These are phyloP conservation scores for Drosophila atripex DNA, from an alignment of 2,888 invertebrate genomes.

Conservation along the genomic window DNA sequence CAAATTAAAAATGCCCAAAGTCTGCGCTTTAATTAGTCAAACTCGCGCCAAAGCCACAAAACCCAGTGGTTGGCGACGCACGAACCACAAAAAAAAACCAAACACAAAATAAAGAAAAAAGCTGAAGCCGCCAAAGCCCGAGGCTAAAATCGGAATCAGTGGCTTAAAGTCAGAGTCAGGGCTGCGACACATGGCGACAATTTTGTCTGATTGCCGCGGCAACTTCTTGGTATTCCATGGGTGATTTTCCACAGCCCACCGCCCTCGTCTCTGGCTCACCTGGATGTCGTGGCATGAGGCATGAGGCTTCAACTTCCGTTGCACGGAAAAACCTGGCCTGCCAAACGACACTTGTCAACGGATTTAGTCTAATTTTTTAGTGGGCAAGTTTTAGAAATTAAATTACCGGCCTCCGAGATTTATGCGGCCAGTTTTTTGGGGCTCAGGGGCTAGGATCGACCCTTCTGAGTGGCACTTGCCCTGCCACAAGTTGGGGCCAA, in stretches of 20 bases:
- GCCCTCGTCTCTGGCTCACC: neutral
- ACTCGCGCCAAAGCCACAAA: conserved; percentile 79
- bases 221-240: conserved; percentile 67
- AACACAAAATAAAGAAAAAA: conserved; percentile 24
- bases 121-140: conserved; percentile 40
- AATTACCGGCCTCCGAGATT: conserved; percentile 61
- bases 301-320: conserved; percentile 66
- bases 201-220: conserved; percentile 59
- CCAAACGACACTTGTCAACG: conserved; percentile 64
- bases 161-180: conserved; percentile 40
- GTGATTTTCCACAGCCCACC: conserved; percentile 9
- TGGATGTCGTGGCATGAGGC: conserved; percentile 33
- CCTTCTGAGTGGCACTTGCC: conserved; percentile 66
- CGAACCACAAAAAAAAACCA: conserved; percentile 52
- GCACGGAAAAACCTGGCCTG: conserved; percentile 50
- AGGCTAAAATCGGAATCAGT: conserved; percentile 33
- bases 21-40: conserved; percentile 81
- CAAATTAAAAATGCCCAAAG: conserved; percentile 80
- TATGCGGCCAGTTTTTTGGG: conserved; percentile 60
- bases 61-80: conserved; percentile 49
- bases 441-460: conserved; percentile 23
- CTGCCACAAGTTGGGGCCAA: conserved; percentile 53
- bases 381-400: conserved; percentile 52
- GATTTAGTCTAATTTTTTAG: conserved; percentile 65
- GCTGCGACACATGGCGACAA: conserved; percentile 60